phyloP scores from a whole-genome alignment of 2,113 vertebrate genomes.

The Menura novaehollandiae region DNA sequence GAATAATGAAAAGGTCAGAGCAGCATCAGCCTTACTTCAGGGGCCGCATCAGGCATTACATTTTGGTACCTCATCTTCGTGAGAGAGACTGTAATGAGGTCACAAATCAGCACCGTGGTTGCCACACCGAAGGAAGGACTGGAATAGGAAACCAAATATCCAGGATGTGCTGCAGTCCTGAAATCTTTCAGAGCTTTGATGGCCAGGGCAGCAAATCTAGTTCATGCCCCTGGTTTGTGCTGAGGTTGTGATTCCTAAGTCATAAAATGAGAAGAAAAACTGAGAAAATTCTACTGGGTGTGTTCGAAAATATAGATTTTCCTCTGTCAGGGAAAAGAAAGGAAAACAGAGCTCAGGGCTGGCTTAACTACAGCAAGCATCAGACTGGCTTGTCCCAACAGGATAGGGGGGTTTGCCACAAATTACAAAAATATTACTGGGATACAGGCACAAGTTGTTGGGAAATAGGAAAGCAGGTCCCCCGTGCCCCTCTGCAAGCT shows the following conservation, averaged over 20 bases:
- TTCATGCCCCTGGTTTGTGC: background rate
- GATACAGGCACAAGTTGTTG: background rate
- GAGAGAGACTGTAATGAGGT: background rate
- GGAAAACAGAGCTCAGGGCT: background rate
- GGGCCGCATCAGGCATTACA: background rate
- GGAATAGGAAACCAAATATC: background rate
- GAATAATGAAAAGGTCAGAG: constrained; percentile 52
- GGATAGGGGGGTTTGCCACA: background rate
- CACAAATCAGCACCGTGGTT: background rate
- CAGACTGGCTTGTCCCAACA: background rate
- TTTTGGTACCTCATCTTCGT: background rate
- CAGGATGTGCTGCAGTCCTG: background rate
- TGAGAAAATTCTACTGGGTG: background rate
- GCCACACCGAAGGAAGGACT: background rate
- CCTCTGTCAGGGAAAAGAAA: background rate
- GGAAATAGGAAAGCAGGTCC: background rate
- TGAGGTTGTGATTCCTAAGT: background rate
- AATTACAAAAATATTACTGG: background rate
- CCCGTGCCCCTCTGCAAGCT: background rate
- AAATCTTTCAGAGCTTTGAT: background rate
- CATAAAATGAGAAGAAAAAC: background rate
- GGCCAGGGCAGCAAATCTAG: background rate
- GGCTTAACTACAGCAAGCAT: background rate
- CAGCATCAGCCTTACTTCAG: background rate
- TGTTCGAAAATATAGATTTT: background rate